Base-by-base conservation (phyloP, 1,140 invertebrate genomes). In the Drusus annulatus region DNA sequence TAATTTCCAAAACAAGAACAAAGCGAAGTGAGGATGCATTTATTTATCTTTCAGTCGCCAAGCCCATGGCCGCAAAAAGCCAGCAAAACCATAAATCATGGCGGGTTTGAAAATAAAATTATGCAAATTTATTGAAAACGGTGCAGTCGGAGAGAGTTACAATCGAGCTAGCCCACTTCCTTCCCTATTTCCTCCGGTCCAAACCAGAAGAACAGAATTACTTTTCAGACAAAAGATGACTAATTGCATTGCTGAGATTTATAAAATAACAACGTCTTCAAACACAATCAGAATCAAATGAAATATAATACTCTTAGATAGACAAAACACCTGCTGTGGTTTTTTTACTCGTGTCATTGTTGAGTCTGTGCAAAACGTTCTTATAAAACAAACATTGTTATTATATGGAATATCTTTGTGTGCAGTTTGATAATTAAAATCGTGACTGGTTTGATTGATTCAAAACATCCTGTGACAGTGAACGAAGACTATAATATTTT, bases 121-220 rank as follows among this genome's bases (percentile, higher is more conserved):
- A 74, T 74, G 56, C 54, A 76, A 76, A 76, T 76, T 28, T 54
- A 76, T 76, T 76, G 56, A 76, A 45, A 58, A 21, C 56, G 21
- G 56, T 74, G 50, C 50, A 71, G 21, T 23, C 15, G 17, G 50
- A 1, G 51, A 58, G 10, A n/a, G 16, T 19, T 56, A 17, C 16
- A 54, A 54, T 36, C 5, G 4, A 36, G 52, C 52, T 6, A 56
- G 4, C n/a, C 5, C 0, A 4, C 4, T 13, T 56, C 19, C 19
- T 56, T n/a, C 16, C 4, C 19, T 56, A 16, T 56, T 17, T 56
- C 52, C n/a, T n/a, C n/a, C n/a, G 1, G 4, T 56, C 54, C 19
- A 21, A 17, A 56, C 17, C n/a, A 56, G 19, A 56, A 56, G 19
- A 56, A 56, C 54, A 8, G 5, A 21, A 17, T 17, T 10, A 17